Evolutionary conservation across 92 coral and sea anemone species (phyloP).

Genomic region (Virgularia gustaviana): DNA sequence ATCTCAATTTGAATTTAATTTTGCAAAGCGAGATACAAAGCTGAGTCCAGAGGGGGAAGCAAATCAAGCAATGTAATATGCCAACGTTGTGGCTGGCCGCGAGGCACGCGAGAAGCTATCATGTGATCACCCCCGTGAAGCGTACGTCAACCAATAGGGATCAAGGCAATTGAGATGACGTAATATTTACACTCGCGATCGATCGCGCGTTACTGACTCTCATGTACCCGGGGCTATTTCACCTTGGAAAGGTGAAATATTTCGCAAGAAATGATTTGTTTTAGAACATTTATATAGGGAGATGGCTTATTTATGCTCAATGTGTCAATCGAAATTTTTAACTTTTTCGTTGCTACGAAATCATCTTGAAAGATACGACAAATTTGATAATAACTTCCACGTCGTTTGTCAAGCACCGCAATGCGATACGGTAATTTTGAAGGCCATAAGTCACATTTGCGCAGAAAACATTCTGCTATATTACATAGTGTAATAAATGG

Average conservation of each 20-base stretch:
- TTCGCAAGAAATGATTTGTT: background rate
- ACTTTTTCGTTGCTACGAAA: conserved; percentile 45
- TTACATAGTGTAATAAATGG: conserved; percentile 10
- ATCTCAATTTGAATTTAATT: background rate
- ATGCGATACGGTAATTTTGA: conserved; percentile 40
- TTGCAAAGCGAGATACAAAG: too few relatives aligned
- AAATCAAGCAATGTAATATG: too few relatives aligned
- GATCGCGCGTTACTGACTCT: too few relatives aligned
- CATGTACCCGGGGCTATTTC: background rate
- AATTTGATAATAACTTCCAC: conserved; percentile 40
- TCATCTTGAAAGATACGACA: conserved; percentile 46
- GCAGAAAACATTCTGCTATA: conserved; percentile 4
- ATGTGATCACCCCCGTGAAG: too few relatives aligned
- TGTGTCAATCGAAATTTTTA: conserved; percentile 30
- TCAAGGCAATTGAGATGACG: too few relatives aligned
- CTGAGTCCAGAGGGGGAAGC: too few relatives aligned
- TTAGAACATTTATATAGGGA: too few relatives aligned
- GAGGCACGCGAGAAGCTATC: too few relatives aligned
- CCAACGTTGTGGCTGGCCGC: too few relatives aligned
- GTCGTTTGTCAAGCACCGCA: conserved; percentile 49
- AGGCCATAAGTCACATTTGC: conserved; percentile 48
- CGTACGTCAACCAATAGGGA: too few relatives aligned
- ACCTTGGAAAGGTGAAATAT: background rate
- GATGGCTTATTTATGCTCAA: conserved; percentile 28
- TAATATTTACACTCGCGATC: too few relatives aligned